Evolutionary conservation across 2,888 invertebrate species (phyloP), one percentile per base, ranked within the genome.

Genomic region (Machimus rusticus): DNA sequence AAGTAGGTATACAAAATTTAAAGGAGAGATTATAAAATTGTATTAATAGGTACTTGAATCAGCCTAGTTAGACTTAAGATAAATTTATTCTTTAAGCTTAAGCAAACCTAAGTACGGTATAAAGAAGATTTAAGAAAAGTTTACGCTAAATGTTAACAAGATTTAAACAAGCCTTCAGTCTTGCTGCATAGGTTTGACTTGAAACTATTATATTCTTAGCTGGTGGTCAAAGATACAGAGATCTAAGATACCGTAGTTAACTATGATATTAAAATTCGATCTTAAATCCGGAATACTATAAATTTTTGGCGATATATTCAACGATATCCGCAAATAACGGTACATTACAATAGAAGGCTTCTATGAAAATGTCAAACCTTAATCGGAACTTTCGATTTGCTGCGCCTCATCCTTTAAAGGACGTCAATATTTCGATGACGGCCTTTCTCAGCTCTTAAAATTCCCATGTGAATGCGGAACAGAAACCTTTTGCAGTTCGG

Each of bases 351-450:
- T 9, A 66, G 9, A 23, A 9, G 5, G 14, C 23, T 28, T 66
- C 12, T 66, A 23, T 66, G 66, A 66, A 66, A 28, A 28, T 66
- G 79, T 79, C 79, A 79, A n/a, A 79, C 79, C 79, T 12, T 28
- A 79, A 79, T 79, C 79, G 79, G 79, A 79, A 79, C 79, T 79
- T 46, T 46, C 79, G 51, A 79, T 79, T 79, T 43, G 79, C 23
- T 14, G 34, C 79, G 19, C 79, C 51, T 79, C 79, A 79, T 79
- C 46, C 79, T 14, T 79, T 79, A 79, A 78, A 43, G 43, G 46
- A 79, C 66, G 28, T 66, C 66, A 19, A 28, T 14, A 66, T 66
- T 66, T 66, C 66, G 14, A 28, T 4, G 66, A 23, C 14, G 28
- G 28, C 66, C 66, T 14, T 66, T 66, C 28, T 23, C 3, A 66